Evolutionary conservation across 2,113 vertebrate species (phyloP).

Genomic region (Holacanthus passer): DNA sequence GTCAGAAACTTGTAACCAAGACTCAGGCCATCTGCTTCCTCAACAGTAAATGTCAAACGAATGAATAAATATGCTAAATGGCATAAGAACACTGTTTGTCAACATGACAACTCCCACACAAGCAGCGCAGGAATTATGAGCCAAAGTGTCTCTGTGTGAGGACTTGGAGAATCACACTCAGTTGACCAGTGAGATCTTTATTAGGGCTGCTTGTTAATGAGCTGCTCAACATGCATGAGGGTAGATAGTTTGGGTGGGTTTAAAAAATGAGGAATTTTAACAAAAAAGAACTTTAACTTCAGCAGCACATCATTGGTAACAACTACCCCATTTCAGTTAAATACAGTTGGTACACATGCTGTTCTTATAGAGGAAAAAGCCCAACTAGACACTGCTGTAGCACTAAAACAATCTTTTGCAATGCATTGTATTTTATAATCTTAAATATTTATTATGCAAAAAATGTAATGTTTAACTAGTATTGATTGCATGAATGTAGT

Average conservation of each 20-base stretch:
- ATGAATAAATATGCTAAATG: conserved; percentile 71
- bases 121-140: conserved; percentile 28
- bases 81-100: conserved; percentile 63
- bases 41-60: conserved; percentile 75
- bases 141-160: conserved; percentile 15
- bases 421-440: neutral
- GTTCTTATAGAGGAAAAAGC: no score
- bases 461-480: no score
- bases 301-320: neutral
- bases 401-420: neutral
- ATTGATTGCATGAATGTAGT: no score
- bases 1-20: conserved; percentile 75
- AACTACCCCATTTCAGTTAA: neutral
- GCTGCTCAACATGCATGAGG: neutral
- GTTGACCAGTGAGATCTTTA: conserved; percentile 35
- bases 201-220: neutral
- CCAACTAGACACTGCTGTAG: no score
- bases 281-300: neutral
- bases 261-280: neutral
- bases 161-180: neutral
- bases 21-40: conserved; percentile 77
- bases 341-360: neutral
- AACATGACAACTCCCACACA: conserved; percentile 67
- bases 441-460: neutral
- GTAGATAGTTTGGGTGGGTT: neutral